Base-by-base conservation (phyloP, 2,888 invertebrate genomes). In the Megaustenia siamemsis region DNA sequence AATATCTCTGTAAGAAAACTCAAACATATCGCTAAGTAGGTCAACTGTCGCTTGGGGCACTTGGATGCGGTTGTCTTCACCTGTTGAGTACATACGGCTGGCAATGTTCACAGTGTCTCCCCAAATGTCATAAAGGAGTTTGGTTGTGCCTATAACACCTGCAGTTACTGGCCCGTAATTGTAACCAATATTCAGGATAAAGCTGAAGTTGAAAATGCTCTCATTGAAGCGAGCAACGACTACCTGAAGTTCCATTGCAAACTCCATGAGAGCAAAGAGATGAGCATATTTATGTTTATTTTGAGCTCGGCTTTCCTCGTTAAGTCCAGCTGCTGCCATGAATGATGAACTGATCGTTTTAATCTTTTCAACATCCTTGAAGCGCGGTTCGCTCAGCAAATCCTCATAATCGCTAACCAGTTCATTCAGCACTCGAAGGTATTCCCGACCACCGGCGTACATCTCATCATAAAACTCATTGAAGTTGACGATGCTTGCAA, bases 391-490 rank as follows among this genome's bases (percentile, higher is more conserved):
- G 86, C 97, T 97, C 12, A 99, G 94, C 75, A 99, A 94, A 92
- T 98, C 98, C 93, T 99, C 99, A 92, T 99, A 98, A 94, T 99
- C 99, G 0, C 97, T 98, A 86, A 98, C 98, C 82, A 99, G 95
- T 93, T 99, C 99, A 94, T 99, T 99, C 77, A 99, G 95, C 15
- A 99, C 98, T 28, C 99, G 95, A 88, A 99, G 94, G 94, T 97
- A 99, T 94, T 99, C 99, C 92, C 97, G 97, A 5, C 99, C 99
- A 28, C 98, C 98, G 90, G 97, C 95, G 94, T 97, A 99, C 77
- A 97, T 97, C 93, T 99, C 99, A 93, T 99, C 99, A 93, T 99
- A 99, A 96, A 99, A 97, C 94, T 99, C 98, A 92, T 98, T 98
- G 94, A 99, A 99, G 94, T 99, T 99, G 0, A 98, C 97, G 90